Percentiles rank a stretch among this genome's conserved stretches.
Conservation (phyloP, 2,113 vertebrate species). For the Haemorhous mexicanus region DNA sequence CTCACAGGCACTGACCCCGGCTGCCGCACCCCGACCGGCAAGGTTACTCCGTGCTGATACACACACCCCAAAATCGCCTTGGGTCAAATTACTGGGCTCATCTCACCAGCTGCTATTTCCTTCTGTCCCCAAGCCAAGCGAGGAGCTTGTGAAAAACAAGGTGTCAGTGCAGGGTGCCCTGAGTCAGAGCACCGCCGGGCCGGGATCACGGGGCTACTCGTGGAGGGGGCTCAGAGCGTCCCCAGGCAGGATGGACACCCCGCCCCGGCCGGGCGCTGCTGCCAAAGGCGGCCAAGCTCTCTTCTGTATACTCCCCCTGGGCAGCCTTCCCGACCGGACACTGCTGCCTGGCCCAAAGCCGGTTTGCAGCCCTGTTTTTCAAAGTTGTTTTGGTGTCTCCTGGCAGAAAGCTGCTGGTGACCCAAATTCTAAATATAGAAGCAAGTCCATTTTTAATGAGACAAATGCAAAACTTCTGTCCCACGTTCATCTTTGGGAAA, state of each 20-base stretch:
- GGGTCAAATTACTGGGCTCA: not conserved
- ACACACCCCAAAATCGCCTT: not conserved
- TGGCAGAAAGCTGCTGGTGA: constrained; percentile 20
- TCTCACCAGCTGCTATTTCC: constrained; percentile 24
- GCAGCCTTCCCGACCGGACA: not conserved
- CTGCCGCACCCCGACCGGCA: not conserved
- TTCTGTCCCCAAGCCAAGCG: constrained; percentile 21
- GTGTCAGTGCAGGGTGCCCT: not conserved
- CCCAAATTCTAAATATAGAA: constrained; percentile 35
- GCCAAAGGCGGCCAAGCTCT: fast-evolving
- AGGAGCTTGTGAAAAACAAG: constrained; percentile 24
- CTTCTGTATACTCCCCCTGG: not conserved
- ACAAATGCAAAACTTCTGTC: not conserved
- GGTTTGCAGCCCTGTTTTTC: not conserved
- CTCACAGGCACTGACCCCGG: not conserved
- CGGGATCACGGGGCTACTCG: not conserved
- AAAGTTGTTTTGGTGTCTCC: not conserved
- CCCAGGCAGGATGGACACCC: not conserved
- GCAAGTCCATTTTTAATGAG: not conserved
- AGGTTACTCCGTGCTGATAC: not conserved
- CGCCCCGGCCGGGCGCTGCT: fast-evolving
- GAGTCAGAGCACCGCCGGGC: constrained; percentile 1
- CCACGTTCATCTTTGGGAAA: not conserved
- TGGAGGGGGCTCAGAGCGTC: not conserved
- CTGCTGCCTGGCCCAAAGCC: not conserved